Evolutionary conservation across 2,113 vertebrate genomes (phyloP), one percentile per base, ranked within the genome.

Genomic region (Calidris pygmaea): DNA sequence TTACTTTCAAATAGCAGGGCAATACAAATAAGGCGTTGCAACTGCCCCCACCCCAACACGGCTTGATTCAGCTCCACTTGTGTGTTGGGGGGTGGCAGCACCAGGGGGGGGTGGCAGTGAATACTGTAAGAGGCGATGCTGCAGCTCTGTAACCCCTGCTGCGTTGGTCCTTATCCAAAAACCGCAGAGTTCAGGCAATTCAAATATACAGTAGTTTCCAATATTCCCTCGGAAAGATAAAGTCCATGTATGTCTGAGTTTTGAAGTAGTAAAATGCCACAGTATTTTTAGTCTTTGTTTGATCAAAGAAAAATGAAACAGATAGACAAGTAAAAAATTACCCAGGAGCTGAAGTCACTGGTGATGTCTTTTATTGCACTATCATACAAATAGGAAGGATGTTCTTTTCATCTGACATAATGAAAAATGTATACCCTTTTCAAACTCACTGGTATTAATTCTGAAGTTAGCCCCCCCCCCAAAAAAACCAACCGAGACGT

Each of bases 381-480:
- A 78, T 87, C 94, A 66, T 94, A 96, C 96, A 95, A 96, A 97
- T 95, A 95, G 95, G 93, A 94, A 95, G 87, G 93, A 94, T 96
- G 96, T 96, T 95, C 95, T 96, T 96, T 97, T 97, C 91, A 96
- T 96, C 95, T 96, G 96, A 96, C 94, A 96, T 92, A 82, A 96
- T 97, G 96, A 97, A 97, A 96, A 95, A 96, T 96, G 96, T 73
- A 96, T 96, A 96, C 93, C 90, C 91, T 97, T 96, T 96, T 95
- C 96, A 96, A 83, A 95, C 76, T 90, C 91, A 32, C 83, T 72
- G 70, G 27, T 81, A 92, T 94, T 94, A 74, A 94, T 93, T 94
- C 95, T 95, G 94, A 95, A 96, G 84, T 85, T 85, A 94, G 74
- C 58, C 75, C 32, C 43, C 43, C 43, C 43, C 17, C 9, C 29